Evolutionary conservation across 2,888 invertebrate species (phyloP), one percentile per base, ranked within the genome.

Genomic region (Neoscelio sp.): DNA sequence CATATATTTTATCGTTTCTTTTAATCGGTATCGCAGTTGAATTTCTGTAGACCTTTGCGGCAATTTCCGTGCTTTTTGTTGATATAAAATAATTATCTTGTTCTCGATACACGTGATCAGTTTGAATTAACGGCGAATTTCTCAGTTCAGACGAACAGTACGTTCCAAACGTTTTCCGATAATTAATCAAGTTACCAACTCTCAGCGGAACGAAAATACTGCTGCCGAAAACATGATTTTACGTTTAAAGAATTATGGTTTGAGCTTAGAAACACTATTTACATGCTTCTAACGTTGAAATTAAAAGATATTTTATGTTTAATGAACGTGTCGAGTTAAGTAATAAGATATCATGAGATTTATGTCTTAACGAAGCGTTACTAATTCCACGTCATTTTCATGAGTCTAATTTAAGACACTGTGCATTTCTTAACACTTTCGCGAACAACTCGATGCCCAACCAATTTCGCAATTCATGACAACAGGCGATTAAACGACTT

Each of bases 401-500:
- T 4, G 23, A 23, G 6, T 23, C 23, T 23, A 23, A 23, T 4
- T 2, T 23, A 3, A 23, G 4, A 23, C 15, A 15, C 6, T 8
- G 10, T 15, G 23, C 10, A 42, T 30, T 15, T 28, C 4, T 12
- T 7, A 70, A 26, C 13, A 33, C 48, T 68, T 76, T 76, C 62
- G 30, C 58, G 44, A 20, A 28, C n/a, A 10, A 8, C 20, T 4
- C 13, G 28, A 62, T 15, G 20, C 8, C 5, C 38, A 30, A 44
- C 7, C 26, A 28, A 42, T 67, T 26, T 50, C 13, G 33, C 13
- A 67, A 67, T 67, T 67, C 60, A 73, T 56, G 44, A 78, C 18
- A 44, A 3, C 52, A 58, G 18, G 18, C 44, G 28, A 56, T 68
- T 75, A 52, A 65, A 60, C 30, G 56, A 67, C 79, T 85, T 88